phyloP scores from a whole-genome alignment of 30 jellyfish, hydroid and myxozoan genomes.

The Cassiopea andromeda region DNA sequence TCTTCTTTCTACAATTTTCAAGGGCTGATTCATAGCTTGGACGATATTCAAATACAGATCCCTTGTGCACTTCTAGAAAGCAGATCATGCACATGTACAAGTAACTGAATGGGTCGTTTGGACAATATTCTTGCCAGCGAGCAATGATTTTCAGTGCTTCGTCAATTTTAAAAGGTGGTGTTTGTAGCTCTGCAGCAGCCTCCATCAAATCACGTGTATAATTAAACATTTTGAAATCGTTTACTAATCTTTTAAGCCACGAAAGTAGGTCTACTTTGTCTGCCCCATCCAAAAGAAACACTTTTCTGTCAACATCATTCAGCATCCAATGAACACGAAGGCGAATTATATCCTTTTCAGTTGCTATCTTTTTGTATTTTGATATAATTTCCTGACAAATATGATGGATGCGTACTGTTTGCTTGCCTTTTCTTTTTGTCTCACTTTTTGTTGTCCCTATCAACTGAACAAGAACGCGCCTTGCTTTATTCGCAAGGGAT shows the following conservation, averaged over 20 bases:
- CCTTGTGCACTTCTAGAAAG: conserved; percentile 30
- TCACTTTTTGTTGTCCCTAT: conserved; percentile 16
- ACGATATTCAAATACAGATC: conserved; percentile 17
- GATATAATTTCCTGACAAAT: conserved; percentile 22
- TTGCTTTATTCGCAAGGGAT: conserved; percentile 29
- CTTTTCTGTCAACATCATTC: conserved; percentile 19
- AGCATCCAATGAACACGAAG: conserved; percentile 41
- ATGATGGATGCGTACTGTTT: background rate
- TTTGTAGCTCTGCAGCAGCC: conserved; percentile 26
- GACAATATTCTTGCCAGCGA: conserved; percentile 23
- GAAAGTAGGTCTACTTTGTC: background rate
- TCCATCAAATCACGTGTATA: conserved; percentile 35
- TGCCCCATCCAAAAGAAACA: conserved; percentile 6
- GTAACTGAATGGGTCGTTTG: conserved; percentile 53
- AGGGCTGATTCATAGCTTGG: conserved; percentile 28
- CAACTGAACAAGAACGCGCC: conserved; percentile 11
- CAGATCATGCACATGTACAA: conserved; percentile 39
- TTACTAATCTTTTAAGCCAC: conserved; percentile 33
- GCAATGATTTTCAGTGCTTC: conserved; percentile 21
- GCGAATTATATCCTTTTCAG: conserved; percentile 47
- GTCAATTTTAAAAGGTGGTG: conserved; percentile 17
- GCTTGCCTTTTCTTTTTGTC: conserved; percentile 15
- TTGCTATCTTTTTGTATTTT: conserved; percentile 11
- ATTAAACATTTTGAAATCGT: conserved; percentile 2
- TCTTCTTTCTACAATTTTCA: conserved; percentile 20